A percentile compares a stretch with the other conserved stretches of the same genome.
phyloP scores from a whole-genome alignment of 2,113 vertebrate species.

The Dolichallabes microphthalmus region DNA sequence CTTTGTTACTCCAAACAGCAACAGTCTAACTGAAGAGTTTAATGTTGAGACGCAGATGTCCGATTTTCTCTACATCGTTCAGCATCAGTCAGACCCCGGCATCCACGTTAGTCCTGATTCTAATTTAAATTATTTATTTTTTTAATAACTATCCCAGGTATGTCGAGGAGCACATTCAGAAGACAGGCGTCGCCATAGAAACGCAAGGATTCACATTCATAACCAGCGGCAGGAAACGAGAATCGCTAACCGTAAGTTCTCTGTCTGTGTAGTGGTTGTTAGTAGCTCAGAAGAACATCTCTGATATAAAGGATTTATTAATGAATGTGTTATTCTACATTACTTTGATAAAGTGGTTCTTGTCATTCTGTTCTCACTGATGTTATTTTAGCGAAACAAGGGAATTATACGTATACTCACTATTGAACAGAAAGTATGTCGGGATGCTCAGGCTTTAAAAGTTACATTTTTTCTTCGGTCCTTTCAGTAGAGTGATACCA shows the following conservation, averaged over 20 bases:
- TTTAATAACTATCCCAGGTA: conserved; percentile 67
- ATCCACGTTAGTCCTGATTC: neutral
- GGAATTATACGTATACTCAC: neutral
- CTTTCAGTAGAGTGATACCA: neutral
- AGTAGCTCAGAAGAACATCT: neutral
- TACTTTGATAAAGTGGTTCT: neutral
- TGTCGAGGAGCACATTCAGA: conserved; percentile 79
- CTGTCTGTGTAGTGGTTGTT: neutral
- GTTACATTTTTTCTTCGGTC: neutral
- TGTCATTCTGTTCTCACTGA: neutral
- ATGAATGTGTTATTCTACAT: neutral
- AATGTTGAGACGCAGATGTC: neutral
- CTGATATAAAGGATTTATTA: neutral
- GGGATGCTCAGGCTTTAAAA: neutral
- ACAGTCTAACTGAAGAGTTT: neutral
- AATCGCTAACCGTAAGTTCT: conserved; percentile 75
- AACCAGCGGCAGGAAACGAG: conserved; percentile 78
- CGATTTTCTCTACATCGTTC: neutral
- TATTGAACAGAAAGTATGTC: neutral
- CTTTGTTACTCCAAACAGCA: neutral
- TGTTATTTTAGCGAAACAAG: neutral
- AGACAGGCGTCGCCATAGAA: conserved; percentile 78
- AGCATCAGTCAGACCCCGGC: neutral
- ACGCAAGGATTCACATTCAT: conserved; percentile 80
- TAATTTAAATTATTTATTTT: neutral